Base-by-base conservation (phyloP, 2,797 vertebrate species). In the Triplophysa yarkandensis region DNA sequence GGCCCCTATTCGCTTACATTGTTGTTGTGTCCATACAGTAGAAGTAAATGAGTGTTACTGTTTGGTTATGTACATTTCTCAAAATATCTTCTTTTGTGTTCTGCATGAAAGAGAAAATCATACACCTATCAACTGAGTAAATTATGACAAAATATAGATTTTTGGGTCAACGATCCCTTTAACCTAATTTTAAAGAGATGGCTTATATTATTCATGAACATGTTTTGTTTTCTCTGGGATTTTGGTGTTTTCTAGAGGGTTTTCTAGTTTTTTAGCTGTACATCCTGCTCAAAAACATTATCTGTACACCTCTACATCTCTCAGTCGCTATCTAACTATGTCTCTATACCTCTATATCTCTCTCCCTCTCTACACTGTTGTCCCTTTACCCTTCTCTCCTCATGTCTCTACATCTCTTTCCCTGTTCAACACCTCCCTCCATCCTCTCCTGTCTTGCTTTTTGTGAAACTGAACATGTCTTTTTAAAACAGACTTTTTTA, bases 401-500 rank as follows among this genome's bases (percentile, higher is more conserved):
- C 4, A 1, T 50, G 19, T 50, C 46, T 21, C 8, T n/a, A 50
- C 46, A 46, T 10, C 46, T 19, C 8, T 48, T n/a, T 48, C 4
- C n/a, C n/a, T 48, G 6, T 48, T 48, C 6, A 17, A 46, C 43
- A 46, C 13, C 44, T 48, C 44, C n/a, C 16, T 46, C 14, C 34
- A 25, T 43, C 60, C 48, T 64, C 48, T 73, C 27, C 48, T 25
- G 50, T 64, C 48, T 43, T 28, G n/a, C 21, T 46, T 48, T 62
- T 62, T 2, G 6, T 52, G 17, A 27, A 39, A 41, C 80, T 66
- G 36, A 81, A 50, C 5, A 80, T 82, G 85, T 85, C 63, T 83
- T 75, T 85, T 83, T 72, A 66, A 75, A 17, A 52, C 55, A 63
- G 48, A 68, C 44, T 72, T 71, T 64, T 60, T 80, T 65, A 76